phyloP scores from a whole-genome alignment of 2,797 vertebrate genomes.

The Vultur gryphus region DNA sequence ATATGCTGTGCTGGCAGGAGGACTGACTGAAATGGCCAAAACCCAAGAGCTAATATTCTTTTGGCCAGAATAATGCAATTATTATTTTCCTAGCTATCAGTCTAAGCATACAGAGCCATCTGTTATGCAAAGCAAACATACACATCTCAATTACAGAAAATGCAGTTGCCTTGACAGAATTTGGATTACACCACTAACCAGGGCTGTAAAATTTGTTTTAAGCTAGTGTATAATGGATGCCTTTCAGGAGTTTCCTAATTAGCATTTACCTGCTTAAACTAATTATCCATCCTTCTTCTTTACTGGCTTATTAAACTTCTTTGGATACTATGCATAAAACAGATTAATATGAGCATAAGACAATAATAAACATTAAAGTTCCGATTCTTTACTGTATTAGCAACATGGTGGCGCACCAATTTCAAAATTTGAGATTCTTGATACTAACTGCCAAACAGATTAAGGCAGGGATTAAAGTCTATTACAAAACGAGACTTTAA shows the following conservation, averaged over 20 bases:
- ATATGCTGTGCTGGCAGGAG: constrained; percentile 92
- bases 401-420: constrained; percentile 2
- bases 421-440: constrained; percentile 45
- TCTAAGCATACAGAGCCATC: constrained; percentile 97
- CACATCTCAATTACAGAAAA: constrained; percentile 97
- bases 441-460: constrained; percentile 54
- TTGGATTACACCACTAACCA: constrained; percentile 82
- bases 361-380: constrained; percentile 63
- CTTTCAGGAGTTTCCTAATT: constrained; percentile 81
- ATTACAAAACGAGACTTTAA: constrained; percentile 59
- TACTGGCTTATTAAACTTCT: constrained; percentile 74
- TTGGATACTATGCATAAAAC: constrained; percentile 64
- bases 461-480: constrained; percentile 63
- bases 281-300: constrained; percentile 79
- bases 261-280: constrained; percentile 83
- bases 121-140: constrained; percentile 93
- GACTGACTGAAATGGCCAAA: constrained; percentile 85
- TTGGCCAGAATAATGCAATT: constrained; percentile 95
- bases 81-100: constrained; percentile 99
- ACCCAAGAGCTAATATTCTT: constrained; percentile 93
- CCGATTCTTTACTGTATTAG: constrained; percentile 21
- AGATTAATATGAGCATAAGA: constrained; percentile 64
- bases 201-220: constrained; percentile 81
- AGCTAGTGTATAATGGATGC: constrained; percentile 78
- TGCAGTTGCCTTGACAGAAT: constrained; percentile 89